Evolutionary conservation across 2,888 invertebrate genomes (phyloP).

Genomic region (Lycia hirtaria): DNA sequence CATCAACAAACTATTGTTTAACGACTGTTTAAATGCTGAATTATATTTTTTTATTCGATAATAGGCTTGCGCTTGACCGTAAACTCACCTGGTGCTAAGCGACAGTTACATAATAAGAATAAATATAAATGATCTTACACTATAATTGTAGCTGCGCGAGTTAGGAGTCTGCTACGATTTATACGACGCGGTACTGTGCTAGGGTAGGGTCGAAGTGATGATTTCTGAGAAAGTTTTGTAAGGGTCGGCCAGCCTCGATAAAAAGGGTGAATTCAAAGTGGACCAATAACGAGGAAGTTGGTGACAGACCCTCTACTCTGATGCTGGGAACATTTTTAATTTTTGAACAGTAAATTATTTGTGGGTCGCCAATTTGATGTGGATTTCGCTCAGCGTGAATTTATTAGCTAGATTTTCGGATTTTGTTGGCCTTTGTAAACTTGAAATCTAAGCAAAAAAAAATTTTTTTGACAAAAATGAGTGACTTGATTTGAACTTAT

Average conservation of each 20-base stretch:
- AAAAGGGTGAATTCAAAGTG: conserved; percentile 70
- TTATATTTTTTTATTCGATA: no score
- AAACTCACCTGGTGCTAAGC: no score
- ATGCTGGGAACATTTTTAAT: conserved; percentile 17
- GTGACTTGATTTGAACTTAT: no score
- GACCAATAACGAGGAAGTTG: conserved; percentile 62
- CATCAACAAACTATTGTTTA: no score
- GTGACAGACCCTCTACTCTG: conserved; percentile 51
- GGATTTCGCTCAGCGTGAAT: not conserved
- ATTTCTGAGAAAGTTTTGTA: conserved; percentile 67
- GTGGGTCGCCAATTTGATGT: not conserved
- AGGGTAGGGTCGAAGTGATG: conserved; percentile 68
- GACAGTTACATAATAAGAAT: no score
- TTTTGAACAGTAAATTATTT: conserved; percentile 9
- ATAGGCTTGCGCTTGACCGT: no score
- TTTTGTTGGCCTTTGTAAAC: not conserved
- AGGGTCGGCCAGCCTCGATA: conserved; percentile 70
- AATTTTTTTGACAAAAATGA: no score
- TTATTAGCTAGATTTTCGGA: not conserved
- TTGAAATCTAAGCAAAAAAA: no score
- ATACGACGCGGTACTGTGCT: no score
- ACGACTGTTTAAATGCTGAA: no score
- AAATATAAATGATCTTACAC: no score
- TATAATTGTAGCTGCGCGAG: no score
- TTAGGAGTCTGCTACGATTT: conserved; percentile 5